Base-by-base conservation (phyloP, 2,113 vertebrate genomes). In the Phodopus roborovskii region DNA sequence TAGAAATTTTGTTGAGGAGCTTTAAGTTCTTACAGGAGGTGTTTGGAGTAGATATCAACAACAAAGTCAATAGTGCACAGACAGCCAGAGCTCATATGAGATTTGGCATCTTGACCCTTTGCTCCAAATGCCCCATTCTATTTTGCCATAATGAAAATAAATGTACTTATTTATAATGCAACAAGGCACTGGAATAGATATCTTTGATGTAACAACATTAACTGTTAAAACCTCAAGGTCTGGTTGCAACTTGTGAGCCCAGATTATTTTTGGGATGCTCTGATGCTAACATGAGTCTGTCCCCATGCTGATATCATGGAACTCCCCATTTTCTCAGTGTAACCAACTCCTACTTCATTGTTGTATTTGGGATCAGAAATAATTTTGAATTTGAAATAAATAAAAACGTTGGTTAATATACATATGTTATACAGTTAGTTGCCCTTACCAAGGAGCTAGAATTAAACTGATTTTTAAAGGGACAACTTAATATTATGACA, bases 1-100 rank as follows among this genome's bases (percentile, higher is more conserved):
- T 88, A 30, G 92, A 92, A 48, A 5, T 77, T 88, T 93, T 82
- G 88, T 68, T 90, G 85, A 93, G 94, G 87, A 92, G 4, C 71
- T 84, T 94, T 94, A 91, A 83, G 77, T 92, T 90, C 60, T 95
- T 97, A 95, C 79, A 92, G 88, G 81, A 97, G 95, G 79, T 97
- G 77, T 79, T 93, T 92, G 81, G 88, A 92, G 56, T 60, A 94
- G 73, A 92, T 45, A 58, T 66, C 91, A 60, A 56, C 60, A 94
- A 84, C 50, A 88, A 88, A 95, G 78, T 95, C 96, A 45, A 94
- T 82, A 97, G 19, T 36, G 9, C 64, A 60, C 92, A 56, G 22
- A 78, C 60, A 94, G 68, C 53, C 60, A 58, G 48, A 39, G 30
- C 62, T 91, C 62, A 74, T n/a, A 16, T 53, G 58, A 93, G 66